These are phyloP conservation scores for Platycheirus albimanus DNA, from an alignment of 2,888 invertebrate genomes.

Conservation along the genomic window DNA sequence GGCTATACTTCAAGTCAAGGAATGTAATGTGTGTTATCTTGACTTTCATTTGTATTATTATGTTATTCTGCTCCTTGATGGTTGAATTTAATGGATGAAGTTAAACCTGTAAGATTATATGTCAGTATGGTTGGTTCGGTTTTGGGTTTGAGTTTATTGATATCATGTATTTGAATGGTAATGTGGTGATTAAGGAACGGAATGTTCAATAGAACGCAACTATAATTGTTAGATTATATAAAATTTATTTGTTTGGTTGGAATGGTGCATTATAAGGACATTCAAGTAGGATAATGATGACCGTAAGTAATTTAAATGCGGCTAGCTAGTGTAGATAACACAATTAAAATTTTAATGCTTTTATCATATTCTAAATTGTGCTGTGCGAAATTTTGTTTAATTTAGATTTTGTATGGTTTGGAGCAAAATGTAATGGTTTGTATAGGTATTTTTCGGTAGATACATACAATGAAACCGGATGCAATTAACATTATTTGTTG, in stretches of 20 bases:
- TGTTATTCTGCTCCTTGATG: neutral
- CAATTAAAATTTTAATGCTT: too few species aligned
- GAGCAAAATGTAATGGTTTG: too few species aligned
- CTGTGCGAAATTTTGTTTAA: too few species aligned
- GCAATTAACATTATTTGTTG: too few species aligned
- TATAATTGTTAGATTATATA: slow-evolving; percentile 28
- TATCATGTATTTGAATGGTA: slow-evolving; percentile 18
- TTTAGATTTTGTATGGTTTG: too few species aligned
- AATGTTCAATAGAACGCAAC: slow-evolving; percentile 20
- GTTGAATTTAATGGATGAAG: slow-evolving; percentile 24
- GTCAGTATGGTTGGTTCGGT: slow-evolving; percentile 12
- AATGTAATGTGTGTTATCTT: slow-evolving; percentile 13
- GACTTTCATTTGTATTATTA: slow-evolving; percentile 7
- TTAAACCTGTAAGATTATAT: slow-evolving; percentile 1
- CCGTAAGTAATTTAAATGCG: too few species aligned
- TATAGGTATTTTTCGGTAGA: too few species aligned
- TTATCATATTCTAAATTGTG: too few species aligned
- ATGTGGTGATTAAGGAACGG: slow-evolving; percentile 34
- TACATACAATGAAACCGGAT: too few species aligned
- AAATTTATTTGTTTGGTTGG: neutral
- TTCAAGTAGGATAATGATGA: too few species aligned
- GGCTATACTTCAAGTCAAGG: slow-evolving; percentile 11
- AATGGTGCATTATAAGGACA: neutral
- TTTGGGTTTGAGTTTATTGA: slow-evolving; percentile 2
- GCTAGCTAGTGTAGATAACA: too few species aligned